Conservation (phyloP, 2,113 vertebrate genomes). For the Chiloscyllium plagiosum region DNA sequence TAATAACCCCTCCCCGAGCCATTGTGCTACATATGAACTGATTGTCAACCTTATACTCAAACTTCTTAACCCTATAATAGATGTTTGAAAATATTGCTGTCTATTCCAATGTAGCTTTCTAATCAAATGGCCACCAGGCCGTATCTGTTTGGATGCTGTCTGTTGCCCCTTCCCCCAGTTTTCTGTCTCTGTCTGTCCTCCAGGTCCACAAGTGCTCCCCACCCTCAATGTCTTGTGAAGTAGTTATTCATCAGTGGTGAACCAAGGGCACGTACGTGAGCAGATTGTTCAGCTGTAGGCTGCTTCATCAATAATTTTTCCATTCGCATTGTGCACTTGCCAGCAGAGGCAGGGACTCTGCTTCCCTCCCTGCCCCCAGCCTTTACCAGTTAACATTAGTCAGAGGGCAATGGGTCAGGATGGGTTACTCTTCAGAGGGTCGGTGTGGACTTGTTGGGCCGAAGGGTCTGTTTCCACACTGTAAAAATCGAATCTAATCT, state of each 20-base stretch:
- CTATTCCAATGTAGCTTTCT: background rate
- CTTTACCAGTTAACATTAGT: background rate
- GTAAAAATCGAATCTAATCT: background rate
- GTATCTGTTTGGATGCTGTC: background rate
- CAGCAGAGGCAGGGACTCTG: background rate
- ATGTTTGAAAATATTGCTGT: background rate
- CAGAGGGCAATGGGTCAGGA: too few species aligned
- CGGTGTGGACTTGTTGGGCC: too few species aligned
- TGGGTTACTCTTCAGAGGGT: too few species aligned
- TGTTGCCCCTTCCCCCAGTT: background rate
- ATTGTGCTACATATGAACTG: background rate
- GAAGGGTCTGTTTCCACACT: too few species aligned
- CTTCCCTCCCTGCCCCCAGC: background rate
- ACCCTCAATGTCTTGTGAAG: background rate
- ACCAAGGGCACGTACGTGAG: background rate
- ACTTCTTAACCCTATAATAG: background rate
- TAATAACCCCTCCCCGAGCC: background rate
- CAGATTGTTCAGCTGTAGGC: background rate
- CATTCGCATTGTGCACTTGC: background rate
- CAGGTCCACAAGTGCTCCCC: background rate
- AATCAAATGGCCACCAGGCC: background rate
- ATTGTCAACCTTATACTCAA: background rate
- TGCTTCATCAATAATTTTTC: background rate
- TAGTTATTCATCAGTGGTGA: background rate
- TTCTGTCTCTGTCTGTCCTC: background rate